A percentile compares a stretch with the other conserved stretches of the same genome.
phyloP scores from a whole-genome alignment of 2,888 invertebrate genomes.

The Melanophora roralis region DNA sequence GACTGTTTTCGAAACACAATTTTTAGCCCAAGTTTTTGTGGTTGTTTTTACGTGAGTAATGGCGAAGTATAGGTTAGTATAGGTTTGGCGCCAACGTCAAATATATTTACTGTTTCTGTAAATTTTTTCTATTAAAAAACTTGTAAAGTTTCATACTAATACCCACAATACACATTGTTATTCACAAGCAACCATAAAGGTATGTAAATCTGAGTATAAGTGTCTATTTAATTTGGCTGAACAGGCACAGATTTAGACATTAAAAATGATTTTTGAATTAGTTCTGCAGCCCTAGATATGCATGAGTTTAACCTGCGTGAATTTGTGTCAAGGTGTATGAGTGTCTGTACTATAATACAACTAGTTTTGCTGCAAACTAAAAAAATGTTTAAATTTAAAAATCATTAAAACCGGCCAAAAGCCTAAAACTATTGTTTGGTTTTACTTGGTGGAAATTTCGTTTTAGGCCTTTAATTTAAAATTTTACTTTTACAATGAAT shows the following conservation, averaged over 20 bases:
- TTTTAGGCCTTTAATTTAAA: slow-evolving; percentile 61
- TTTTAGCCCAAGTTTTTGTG: not conserved
- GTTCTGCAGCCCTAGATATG: not conserved
- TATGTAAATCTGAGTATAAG: not conserved
- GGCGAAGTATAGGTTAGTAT: not conserved
- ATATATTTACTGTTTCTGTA: not conserved
- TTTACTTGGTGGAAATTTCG: slow-evolving; percentile 48
- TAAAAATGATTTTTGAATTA: slow-evolving; percentile 24
- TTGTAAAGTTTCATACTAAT: slow-evolving; percentile 1
- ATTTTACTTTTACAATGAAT: slow-evolving; percentile 35
- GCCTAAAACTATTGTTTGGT: slow-evolving; percentile 4
- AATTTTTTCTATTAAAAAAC: not conserved
- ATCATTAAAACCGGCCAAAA: not conserved
- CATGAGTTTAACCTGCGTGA: not conserved
- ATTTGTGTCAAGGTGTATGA: not conserved
- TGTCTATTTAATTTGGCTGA: slow-evolving; percentile 1
- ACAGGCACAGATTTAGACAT: not conserved
- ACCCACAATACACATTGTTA: not conserved
- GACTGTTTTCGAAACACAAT: not conserved
- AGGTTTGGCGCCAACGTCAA: not conserved
- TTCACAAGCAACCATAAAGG: not conserved
- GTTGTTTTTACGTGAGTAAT: slow-evolving; percentile 26
- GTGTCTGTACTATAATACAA: too few species aligned
- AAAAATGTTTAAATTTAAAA: slow-evolving; percentile 14
- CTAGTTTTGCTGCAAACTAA: slow-evolving; percentile 29